Evolutionary conservation across 1,140 invertebrate species (phyloP), one percentile per base, ranked within the genome.

Genomic region (Drosophila santomea): DNA sequence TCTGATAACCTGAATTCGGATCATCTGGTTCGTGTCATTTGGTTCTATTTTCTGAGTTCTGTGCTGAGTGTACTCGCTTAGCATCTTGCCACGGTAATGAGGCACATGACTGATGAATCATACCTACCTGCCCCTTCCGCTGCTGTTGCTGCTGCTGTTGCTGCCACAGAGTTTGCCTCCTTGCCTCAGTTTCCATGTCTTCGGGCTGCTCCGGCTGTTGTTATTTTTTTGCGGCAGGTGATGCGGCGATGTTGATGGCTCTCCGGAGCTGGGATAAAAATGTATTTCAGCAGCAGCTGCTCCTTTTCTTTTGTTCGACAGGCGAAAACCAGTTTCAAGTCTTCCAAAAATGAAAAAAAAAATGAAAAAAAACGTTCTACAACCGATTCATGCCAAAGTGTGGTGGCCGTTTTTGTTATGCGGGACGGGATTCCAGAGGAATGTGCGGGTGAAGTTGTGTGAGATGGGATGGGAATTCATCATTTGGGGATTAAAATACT

Each of bases 81-180:
- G 59, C 61, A 45, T 68, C 64, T 66, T 66, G 64, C 32, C 41
- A 43, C 36, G 71, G 59, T 77, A 77, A 77, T 77, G 74, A 77
- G 74, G 63, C 74, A 56, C 74, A 77, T 77, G 74, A 77, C 77
- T 77, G 74, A 77, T 77, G 74, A 77, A 76, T 76, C 74, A 76
- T 77, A 32, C 8, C 23, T 77, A 77, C 74, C 74, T 77, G 74
- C 50, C 48, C 55, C 17, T 20, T 25, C 25, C 36, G 8, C 35
- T 11, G 23, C 48, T 39, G 36, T 4, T 36, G 15, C 15, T 41
- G 39, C n/a, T n/a, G 36, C 51, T 51, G 5, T 38, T 51, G 5
- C 56, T 20, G 36, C 35, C 36, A 4, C 35, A 8, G 20, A 39
- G 32, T 8, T 32, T 32, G 32, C 32, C 32, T 8, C 32, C 32